Percentiles rank a stretch among this genome's conserved stretches.
These are phyloP conservation scores for Nemurella pictetii DNA, from an alignment of 2,888 invertebrate species.

Conservation along the genomic window DNA sequence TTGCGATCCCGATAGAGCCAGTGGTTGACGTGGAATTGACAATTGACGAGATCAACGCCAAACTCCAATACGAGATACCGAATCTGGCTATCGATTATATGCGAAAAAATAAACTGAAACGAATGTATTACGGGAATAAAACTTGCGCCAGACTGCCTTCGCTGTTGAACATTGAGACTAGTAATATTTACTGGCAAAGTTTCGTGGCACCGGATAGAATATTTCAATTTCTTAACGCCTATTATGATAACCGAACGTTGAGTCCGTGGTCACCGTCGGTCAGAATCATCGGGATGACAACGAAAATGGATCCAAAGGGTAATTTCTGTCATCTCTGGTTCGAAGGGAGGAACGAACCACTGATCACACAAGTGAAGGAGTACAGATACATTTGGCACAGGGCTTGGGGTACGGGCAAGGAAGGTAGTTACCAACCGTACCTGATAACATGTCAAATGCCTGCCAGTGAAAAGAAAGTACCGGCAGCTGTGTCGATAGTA, in stretches of 20 bases:
- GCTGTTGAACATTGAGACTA: constrained; percentile 48
- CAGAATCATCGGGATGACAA: constrained; percentile 50
- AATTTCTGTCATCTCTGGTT: constrained; percentile 48
- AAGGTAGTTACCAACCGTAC: constrained; percentile 49
- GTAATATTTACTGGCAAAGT: constrained; percentile 50
- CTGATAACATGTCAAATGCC: constrained; percentile 49
- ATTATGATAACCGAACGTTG: constrained; percentile 48
- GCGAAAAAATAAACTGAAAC: constrained; percentile 47
- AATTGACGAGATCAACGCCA: background rate
- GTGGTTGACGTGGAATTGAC: background rate
- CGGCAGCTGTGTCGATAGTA: constrained; percentile 49
- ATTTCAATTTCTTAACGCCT: constrained; percentile 50
- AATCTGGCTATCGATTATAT: constrained; percentile 49
- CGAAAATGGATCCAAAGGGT: constrained; percentile 47
- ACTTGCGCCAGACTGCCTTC: constrained; percentile 46
- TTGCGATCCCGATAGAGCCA: background rate
- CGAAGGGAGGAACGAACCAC: constrained; percentile 41
- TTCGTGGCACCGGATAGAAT: constrained; percentile 46
- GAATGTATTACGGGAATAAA: constrained; percentile 45
- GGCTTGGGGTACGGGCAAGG: constrained; percentile 49
- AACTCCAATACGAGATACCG: constrained; percentile 42
- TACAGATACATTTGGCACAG: constrained; percentile 49
- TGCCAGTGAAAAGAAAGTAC: constrained; percentile 39
- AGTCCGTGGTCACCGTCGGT: constrained; percentile 44
- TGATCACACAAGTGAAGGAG: constrained; percentile 45